Percentiles rank a stretch among this genome's conserved stretches.
phyloP scores from a whole-genome alignment of 1,140 invertebrate species.

The Mactra quadrangularis region DNA sequence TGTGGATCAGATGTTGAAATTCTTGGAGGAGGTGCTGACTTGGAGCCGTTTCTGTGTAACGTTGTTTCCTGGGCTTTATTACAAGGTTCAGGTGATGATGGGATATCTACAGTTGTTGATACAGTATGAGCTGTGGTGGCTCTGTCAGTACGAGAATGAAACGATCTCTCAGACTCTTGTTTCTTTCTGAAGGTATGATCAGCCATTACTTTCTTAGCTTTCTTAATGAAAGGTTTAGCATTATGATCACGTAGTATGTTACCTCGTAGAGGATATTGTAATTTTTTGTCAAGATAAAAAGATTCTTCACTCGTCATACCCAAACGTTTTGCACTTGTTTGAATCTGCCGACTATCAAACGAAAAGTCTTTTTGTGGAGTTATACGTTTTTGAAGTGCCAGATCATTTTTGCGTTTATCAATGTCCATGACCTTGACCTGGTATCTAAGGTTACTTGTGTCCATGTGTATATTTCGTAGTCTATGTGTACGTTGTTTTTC shows the following conservation, averaged over 20 bases:
- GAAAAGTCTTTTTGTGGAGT: conserved; percentile 74
- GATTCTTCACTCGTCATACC: conserved; percentile 68
- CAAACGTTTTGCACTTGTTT: conserved; percentile 74
- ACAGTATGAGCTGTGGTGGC: conserved; percentile 47
- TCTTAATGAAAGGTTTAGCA: conserved; percentile 72
- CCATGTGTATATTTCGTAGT: conserved; percentile 73
- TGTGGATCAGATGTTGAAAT: conserved; percentile 45
- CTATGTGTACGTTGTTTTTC: conserved; percentile 68
- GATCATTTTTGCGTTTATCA: conserved; percentile 74
- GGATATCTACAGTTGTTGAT: conserved; percentile 43
- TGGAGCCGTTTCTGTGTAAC: conserved; percentile 61
- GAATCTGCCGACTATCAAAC: conserved; percentile 75
- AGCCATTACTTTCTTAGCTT: conserved; percentile 71
- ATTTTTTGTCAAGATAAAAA: conserved; percentile 76
- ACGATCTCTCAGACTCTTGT: conserved; percentile 56
- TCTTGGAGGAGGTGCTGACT: conserved; percentile 67
- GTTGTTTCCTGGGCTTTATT: neutral
- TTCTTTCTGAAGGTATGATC: conserved; percentile 62
- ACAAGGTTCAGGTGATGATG: conserved; percentile 43
- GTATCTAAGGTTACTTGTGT: conserved; percentile 73
- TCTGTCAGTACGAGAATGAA: conserved; percentile 41
- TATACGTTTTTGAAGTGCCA: conserved; percentile 74
- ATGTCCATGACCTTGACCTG: conserved; percentile 79
- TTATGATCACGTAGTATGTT: conserved; percentile 69
- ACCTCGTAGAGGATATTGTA: conserved; percentile 71